These are phyloP conservation scores for Fukomys damarensis DNA, from an alignment of 2,113 vertebrate species.

Conservation along the genomic window DNA sequence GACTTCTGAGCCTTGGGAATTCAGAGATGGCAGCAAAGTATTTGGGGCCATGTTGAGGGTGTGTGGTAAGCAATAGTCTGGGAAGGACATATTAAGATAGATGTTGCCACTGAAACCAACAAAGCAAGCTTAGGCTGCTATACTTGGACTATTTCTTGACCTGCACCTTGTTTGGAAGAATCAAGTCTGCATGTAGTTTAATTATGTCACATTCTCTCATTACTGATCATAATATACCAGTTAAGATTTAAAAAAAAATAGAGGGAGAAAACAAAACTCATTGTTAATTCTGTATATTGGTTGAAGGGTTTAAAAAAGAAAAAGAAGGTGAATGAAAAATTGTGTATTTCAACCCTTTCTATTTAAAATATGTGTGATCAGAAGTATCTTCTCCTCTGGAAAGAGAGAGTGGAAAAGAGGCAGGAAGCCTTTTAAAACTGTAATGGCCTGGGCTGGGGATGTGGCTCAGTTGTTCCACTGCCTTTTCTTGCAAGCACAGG, in stretches of 20 bases:
- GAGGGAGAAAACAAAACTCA: not conserved
- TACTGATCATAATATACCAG: not conserved
- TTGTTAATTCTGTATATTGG: not conserved
- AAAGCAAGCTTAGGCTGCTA: not conserved
- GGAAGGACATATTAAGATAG: not conserved
- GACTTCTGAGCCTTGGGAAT: not conserved
- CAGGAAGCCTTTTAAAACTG: slow-evolving; percentile 12
- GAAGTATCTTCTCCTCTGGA: not conserved
- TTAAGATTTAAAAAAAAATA: not conserved
- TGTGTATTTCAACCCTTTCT: not conserved
- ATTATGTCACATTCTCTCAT: not conserved
- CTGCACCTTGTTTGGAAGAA: not conserved
- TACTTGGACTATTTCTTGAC: not conserved
- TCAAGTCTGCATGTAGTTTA: rapidly evolving
- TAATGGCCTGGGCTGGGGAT: too few species aligned
- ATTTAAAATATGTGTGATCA: slow-evolving; percentile 3
- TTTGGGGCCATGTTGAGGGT: not conserved
- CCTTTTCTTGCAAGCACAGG: too few species aligned
- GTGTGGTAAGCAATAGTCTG: not conserved
- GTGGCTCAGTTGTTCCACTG: too few species aligned
- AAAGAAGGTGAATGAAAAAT: not conserved
- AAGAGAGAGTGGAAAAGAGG: slow-evolving; percentile 31
- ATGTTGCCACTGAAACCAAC: not conserved
- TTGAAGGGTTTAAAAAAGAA: not conserved
- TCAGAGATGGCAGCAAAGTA: not conserved